Evolutionary conservation across 2,888 invertebrate species (phyloP), one percentile per base, ranked within the genome.

Genomic region (Thumatha senex): DNA sequence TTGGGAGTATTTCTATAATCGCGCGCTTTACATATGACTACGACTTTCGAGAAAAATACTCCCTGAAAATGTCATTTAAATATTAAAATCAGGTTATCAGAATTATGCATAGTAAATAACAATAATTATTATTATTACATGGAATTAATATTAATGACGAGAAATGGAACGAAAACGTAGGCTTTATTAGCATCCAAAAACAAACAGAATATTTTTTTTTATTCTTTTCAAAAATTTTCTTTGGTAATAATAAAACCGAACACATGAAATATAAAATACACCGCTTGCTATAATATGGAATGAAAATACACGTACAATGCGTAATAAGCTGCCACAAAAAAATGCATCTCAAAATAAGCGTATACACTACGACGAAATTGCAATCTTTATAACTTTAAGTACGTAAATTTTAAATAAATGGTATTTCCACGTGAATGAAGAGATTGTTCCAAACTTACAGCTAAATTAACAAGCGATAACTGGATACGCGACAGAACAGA

Each of bases 331-430:
- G 90, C 89, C 86, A 80, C 86, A 78, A 66, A 73, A 82, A 86
- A 89, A 88, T 86, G 86, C 84, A 84, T 84, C 80, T 82, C 78
- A 84, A 88, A 84, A 84, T 84, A 88, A 87, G 82, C 84, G 81
- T 84, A 81, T 65, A 72, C 54, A 74, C 80, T 81, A 86, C 73
- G 74, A 82, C 76, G 75, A 76, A 68, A 80, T 74, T 73, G 76
- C 70, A 76, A 76, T 72, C 70, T 75, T 10, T 36, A 63, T 50
- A 70, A 75, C 69, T 79, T 86, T 90, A 90, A 90, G 90, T 90
- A 89, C 89, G 80, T 84, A 80, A 76, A 82, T 81, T 82, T 82
- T 4, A 24, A 24, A 24, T 4, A 83, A 85, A 81, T 84, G 85
- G 79, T 77, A 76, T 80, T 78, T 84, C 82, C 80, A 74, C 71